Evolutionary conservation across 2,888 invertebrate genomes (phyloP).

Genomic region (Nemapogon koenigi): DNA sequence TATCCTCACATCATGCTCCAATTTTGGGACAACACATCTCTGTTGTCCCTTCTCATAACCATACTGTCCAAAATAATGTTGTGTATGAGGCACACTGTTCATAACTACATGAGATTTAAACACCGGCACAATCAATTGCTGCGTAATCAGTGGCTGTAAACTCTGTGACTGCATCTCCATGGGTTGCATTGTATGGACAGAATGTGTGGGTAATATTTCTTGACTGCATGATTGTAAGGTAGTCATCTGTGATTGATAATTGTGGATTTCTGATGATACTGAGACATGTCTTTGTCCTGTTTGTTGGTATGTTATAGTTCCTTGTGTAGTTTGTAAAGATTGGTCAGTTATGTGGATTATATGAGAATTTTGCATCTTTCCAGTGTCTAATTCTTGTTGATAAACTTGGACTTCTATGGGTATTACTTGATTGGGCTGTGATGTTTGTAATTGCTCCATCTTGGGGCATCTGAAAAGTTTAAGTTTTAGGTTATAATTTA

Average conservation of each 20-base stretch:
- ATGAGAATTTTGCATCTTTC: conserved; percentile 28
- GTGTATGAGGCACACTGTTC: no score
- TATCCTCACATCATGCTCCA: background rate
- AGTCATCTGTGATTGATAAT: no score
- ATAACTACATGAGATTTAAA: no score
- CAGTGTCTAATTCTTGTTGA: conserved; percentile 25
- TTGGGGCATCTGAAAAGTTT: no score
- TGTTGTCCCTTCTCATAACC: background rate
- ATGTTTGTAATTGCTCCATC: conserved; percentile 45
- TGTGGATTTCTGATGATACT: no score
- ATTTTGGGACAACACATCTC: background rate
- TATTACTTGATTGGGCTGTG: conserved; percentile 24
- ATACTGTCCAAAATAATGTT: conserved; percentile 3
- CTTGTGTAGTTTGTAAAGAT: conserved; percentile 32
- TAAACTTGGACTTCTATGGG: conserved; percentile 48
- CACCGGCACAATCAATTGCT: background rate
- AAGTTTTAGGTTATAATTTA: no score
- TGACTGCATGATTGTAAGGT: no score
- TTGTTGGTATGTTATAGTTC: conserved; percentile 41
- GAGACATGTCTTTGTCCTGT: conserved; percentile 19
- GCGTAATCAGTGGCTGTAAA: background rate
- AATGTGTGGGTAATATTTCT: no score
- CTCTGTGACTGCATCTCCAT: no score
- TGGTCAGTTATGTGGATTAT: conserved; percentile 40
- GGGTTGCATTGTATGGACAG: conserved; percentile 1